phyloP scores from a whole-genome alignment of 2,113 vertebrate genomes.

The Pionites leucogaster region DNA sequence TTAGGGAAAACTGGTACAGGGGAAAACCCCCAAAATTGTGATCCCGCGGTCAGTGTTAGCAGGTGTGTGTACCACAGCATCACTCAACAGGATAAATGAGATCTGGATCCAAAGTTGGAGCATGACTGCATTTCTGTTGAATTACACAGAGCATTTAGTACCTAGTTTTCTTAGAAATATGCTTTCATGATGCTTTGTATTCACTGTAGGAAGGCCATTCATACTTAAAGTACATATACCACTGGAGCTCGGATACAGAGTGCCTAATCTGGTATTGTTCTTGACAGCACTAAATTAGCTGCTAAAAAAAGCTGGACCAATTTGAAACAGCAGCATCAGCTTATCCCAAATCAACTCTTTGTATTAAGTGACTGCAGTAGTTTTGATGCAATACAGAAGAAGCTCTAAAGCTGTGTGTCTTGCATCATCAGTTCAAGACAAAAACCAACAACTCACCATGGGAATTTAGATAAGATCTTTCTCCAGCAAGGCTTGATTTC shows the following conservation, averaged over 20 bases:
- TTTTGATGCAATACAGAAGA: background rate
- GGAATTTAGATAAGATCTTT: background rate
- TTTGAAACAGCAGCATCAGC: background rate
- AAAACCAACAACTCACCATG: background rate
- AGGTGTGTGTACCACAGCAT: background rate
- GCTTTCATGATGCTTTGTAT: background rate
- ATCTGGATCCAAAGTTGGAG: background rate
- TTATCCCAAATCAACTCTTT: background rate
- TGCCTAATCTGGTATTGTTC: background rate
- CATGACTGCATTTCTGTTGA: background rate
- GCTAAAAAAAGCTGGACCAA: background rate
- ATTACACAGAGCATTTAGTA: background rate
- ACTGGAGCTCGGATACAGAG: background rate
- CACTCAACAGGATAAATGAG: background rate
- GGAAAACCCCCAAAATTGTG: background rate
- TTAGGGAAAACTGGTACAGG: background rate
- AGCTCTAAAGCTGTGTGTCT: background rate
- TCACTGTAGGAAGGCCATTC: background rate
- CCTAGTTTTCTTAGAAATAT: background rate
- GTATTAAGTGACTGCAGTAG: background rate
- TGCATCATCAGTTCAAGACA: background rate
- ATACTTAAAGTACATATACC: background rate
- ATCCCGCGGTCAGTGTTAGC: background rate
- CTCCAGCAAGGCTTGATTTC: background rate
- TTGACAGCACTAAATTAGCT: background rate